Conservation (phyloP, 2,888 invertebrate genomes). For the Lottia gigantea region DNA sequence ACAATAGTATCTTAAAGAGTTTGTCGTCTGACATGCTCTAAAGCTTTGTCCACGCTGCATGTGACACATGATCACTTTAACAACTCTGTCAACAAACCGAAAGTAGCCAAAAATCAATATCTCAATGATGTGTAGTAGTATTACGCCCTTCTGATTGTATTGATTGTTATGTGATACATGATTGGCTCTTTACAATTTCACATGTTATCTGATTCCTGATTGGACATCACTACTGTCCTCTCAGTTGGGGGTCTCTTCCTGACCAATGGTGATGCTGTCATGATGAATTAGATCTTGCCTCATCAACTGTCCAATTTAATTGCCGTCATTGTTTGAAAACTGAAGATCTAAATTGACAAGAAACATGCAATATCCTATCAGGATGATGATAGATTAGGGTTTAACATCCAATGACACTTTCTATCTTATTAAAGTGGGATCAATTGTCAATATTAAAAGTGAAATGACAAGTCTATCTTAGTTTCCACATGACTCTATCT, state of each 20-base stretch:
- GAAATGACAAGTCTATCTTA: no score
- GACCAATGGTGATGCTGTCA: slow-evolving; percentile 2
- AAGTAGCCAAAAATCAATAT: slow-evolving; percentile 2
- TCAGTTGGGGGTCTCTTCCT: not conserved
- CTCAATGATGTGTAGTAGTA: not conserved
- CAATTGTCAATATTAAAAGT: no score
- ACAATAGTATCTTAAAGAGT: not conserved
- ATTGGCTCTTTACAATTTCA: slow-evolving; percentile 1
- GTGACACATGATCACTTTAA: slow-evolving; percentile 4
- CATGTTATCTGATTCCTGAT: no score
- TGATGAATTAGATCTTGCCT: not conserved
- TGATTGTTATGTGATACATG: not conserved
- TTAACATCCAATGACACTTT: no score
- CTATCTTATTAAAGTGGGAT: no score
- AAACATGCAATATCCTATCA: no score
- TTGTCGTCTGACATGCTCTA: not conserved
- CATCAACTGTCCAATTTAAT: slow-evolving; percentile 2
- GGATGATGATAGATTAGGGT: no score
- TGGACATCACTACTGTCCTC: no score
- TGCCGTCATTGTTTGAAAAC: not conserved
- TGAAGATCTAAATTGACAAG: no score
- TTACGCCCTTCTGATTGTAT: not conserved
- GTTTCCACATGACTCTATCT: no score
- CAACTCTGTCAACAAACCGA: not conserved
- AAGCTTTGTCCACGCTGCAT: not conserved